Percentiles rank a stretch among this genome's conserved stretches.
Conservation (phyloP, 2,113 vertebrate species). For the Galemys pyrenaicus region DNA sequence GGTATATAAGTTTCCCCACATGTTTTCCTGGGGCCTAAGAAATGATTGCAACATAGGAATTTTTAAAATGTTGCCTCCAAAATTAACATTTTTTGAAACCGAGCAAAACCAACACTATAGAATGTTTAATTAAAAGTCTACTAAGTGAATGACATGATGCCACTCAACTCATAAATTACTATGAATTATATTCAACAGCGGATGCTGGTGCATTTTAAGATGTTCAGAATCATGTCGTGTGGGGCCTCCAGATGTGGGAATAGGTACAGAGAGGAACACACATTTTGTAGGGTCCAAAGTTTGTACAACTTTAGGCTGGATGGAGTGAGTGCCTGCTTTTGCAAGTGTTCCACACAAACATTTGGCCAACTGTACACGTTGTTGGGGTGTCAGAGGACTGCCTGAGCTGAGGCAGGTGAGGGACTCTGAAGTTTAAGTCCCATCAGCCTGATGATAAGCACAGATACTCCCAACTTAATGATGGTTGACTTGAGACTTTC, state of each 20-base stretch:
- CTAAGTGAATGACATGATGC: conserved; percentile 47
- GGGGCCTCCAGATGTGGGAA: not conserved
- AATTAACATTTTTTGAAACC: not conserved
- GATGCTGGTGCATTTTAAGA: conserved; percentile 9
- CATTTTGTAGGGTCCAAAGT: not conserved
- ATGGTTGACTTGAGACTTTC: too few species aligned
- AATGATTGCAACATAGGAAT: not conserved
- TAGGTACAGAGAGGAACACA: not conserved
- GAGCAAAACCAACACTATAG: conserved; percentile 36
- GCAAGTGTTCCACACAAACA: not conserved
- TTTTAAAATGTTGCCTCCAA: not conserved
- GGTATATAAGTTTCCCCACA: not conserved
- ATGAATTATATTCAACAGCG: conserved; percentile 17
- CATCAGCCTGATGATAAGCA: not conserved
- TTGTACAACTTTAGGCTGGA: not conserved
- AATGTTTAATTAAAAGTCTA: conserved; percentile 56
- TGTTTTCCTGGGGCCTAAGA: not conserved
- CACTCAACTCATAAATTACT: conserved; percentile 17
- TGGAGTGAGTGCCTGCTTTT: not conserved
- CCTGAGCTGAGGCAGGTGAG: not conserved
- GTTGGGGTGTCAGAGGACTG: not conserved
- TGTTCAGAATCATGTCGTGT: not conserved
- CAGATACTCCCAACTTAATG: too few species aligned
- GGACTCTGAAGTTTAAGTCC: not conserved
- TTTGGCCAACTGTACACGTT: not conserved